Evolutionary conservation across 2,113 vertebrate species (phyloP), one percentile per base, ranked within the genome.

Genomic region (Dunckerocampus dactyliophorus): DNA sequence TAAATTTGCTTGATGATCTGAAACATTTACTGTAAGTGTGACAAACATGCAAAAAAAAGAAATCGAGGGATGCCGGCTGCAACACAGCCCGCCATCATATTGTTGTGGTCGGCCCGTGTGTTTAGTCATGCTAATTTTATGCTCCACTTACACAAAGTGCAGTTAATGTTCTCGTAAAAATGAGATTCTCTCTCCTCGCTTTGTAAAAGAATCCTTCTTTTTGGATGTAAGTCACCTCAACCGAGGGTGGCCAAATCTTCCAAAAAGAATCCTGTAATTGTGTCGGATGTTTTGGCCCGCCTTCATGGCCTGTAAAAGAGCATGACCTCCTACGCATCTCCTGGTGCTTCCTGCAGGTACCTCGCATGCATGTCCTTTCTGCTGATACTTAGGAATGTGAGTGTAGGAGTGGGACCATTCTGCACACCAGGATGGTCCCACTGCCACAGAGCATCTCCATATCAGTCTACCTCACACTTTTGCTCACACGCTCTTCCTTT

Each of bases 391-490:
- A 82, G 76, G 84, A 88, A 88, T 88, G 70, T 69, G 74, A 60
- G 75, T 8, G 86, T 86, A 68, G 86, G 86, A 80, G 84, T 81
- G 45, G 14, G 28, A 59, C 70, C 48, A 55, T 77, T 85, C 77
- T 78, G 31, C 61, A 53, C 75, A 31, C 69, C 73, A 61, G 71
- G 71, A 81, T 16, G 64, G 55, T 65, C 67, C 49, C 85, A 87
- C 83, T 68, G 59, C 82, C 80, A 64, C 80, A 65, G 59, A 72
- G 62, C 67, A 52, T 65, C 24, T 66, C 53, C 56, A 62, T 69
- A 66, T 50, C 34, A 1, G 2, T 75, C 56, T 55, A 63, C 72
- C 47, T 80, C 65, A 68, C 47, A 28, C 58, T 71, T 51, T 74
- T 57, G 52, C 63, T 75, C 75, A 71, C 61, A 51, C 60, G 20